Conservation (phyloP, 2,888 invertebrate species). For the Lithodes maja region DNA sequence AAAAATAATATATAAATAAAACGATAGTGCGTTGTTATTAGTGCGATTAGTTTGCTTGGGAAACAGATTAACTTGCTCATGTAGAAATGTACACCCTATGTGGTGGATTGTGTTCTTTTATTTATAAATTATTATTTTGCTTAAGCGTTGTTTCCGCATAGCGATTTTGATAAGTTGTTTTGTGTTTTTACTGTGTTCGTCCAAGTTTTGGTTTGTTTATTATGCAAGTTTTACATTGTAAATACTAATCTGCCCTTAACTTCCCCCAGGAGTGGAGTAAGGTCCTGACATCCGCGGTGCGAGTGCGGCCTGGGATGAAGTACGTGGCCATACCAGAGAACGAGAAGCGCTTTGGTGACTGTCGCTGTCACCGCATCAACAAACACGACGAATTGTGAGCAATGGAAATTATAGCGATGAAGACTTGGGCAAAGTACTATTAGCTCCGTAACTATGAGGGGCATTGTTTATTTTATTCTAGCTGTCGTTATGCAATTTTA, state of each 20-base stretch:
- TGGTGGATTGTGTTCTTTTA: too few species aligned
- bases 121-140: too few species aligned
- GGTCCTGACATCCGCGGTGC: conserved; percentile 54
- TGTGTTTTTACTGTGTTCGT: too few species aligned
- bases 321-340: conserved; percentile 56
- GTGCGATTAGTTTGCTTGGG: too few species aligned
- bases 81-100: too few species aligned
- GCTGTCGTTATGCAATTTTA: neutral
- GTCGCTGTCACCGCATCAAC: conserved; percentile 61
- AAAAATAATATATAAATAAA: too few species aligned
- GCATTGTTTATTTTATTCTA: neutral
- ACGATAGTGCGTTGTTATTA: too few species aligned
- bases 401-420: neutral
- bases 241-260: neutral
- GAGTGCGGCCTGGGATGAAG: conserved; percentile 65
- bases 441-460: neutral
- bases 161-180: too few species aligned
- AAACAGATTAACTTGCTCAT: too few species aligned
- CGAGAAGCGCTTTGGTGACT: conserved; percentile 69
- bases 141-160: too few species aligned
- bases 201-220: too few species aligned
- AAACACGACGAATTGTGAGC: conserved; percentile 64
- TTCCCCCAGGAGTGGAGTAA: conserved; percentile 68
- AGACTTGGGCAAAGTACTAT: neutral
- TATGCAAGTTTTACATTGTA: too few species aligned